Percentiles rank a stretch among this genome's conserved stretches.
phyloP scores from a whole-genome alignment of 2,797 vertebrate genomes.

The Buphagus erythrorhynchus region DNA sequence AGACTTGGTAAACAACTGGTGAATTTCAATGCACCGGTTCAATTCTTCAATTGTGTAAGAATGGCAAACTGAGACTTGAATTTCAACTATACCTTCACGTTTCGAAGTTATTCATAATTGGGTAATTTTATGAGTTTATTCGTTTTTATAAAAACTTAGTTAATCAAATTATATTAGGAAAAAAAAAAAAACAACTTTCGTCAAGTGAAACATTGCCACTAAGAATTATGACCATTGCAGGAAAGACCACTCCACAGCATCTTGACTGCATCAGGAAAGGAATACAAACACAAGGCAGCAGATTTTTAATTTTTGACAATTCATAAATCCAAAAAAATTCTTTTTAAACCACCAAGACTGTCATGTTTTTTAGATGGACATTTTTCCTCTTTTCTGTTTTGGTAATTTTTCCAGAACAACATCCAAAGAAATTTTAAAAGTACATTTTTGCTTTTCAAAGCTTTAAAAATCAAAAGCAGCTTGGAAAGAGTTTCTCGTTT shows the following conservation, averaged over 20 bases:
- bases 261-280: not conserved
- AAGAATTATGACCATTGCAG: not conserved
- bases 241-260: not conserved
- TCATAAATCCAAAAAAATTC: fast-evolving
- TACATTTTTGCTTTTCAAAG: not conserved
- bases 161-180: not conserved
- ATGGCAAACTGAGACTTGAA: not conserved
- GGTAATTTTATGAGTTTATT: not conserved
- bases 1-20: not conserved
- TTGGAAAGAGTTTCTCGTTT: not conserved
- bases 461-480: not conserved
- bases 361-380: not conserved
- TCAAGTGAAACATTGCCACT: not conserved
- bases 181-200: not conserved
- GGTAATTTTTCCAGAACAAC: not conserved
- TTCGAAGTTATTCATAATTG: not conserved
- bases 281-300: not conserved
- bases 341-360: not conserved
- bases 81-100: not conserved
- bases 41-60: not conserved
- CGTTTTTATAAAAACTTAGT: not conserved
- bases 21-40: not conserved
- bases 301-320: not conserved
- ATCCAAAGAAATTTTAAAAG: not conserved
- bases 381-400: not conserved